Percentiles rank a stretch among this genome's conserved stretches.
phyloP scores from a whole-genome alignment of 2,888 invertebrate genomes.

The Coenonympha arcania region DNA sequence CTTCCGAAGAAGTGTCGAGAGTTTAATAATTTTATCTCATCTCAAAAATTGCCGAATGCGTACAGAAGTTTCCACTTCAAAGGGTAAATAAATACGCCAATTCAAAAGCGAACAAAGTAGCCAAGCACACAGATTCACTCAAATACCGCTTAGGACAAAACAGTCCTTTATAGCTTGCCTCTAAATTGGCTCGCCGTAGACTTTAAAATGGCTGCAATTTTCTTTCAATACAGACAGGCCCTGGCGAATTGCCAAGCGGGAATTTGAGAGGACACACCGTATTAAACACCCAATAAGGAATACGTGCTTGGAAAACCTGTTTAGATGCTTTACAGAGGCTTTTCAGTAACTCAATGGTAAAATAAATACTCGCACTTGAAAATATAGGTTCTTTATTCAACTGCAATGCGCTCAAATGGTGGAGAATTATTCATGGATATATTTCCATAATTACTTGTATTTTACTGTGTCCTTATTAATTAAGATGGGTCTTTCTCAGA shows the following conservation, averaged over 20 bases:
- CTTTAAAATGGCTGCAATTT: constrained; percentile 10
- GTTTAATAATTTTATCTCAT: too few relatives aligned
- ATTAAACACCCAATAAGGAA: constrained; percentile 1
- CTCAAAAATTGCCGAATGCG: too few relatives aligned
- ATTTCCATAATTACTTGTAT: too few relatives aligned
- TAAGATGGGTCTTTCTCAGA: too few relatives aligned
- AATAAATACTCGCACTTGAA: too few relatives aligned
- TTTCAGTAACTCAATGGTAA: too few relatives aligned
- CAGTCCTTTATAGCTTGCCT: background rate
- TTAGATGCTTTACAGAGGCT: background rate
- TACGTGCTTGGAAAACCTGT: constrained; percentile 3
- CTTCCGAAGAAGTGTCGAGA: too few relatives aligned
- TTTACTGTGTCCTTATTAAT: too few relatives aligned
- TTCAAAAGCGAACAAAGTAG: background rate
- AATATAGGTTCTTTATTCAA: too few relatives aligned
- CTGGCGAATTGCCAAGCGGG: background rate
- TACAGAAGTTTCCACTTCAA: too few relatives aligned
- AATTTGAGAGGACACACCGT: background rate
- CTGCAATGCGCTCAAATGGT: too few relatives aligned
- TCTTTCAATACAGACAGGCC: constrained; percentile 4
- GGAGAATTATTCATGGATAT: too few relatives aligned
- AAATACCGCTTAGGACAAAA: constrained; percentile 1
- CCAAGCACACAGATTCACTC: background rate
- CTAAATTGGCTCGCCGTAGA: constrained; percentile 1
- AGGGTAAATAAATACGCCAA: background rate